These are phyloP conservation scores for Drosophila ercepeae DNA, from an alignment of 1,140 invertebrate species.

Conservation along the genomic window DNA sequence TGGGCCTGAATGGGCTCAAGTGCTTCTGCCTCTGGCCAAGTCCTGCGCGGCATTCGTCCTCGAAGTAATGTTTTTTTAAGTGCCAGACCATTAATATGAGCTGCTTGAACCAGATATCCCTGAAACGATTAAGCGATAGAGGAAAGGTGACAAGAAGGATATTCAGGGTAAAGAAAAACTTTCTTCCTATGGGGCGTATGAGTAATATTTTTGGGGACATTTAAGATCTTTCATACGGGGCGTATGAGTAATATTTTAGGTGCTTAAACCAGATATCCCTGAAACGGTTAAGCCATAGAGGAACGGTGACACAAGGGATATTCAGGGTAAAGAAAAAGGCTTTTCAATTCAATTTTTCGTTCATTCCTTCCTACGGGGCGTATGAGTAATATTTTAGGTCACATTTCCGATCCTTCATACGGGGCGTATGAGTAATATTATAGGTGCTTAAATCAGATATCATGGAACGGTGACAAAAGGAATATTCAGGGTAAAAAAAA, in stretches of 20 bases:
- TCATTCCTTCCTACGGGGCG: not conserved
- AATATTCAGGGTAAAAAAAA: not conserved
- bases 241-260: not conserved
- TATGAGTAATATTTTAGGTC: not conserved
- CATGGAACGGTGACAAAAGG: not conserved
- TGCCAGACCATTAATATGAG: slow-evolving; percentile 26
- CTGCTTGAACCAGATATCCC: slow-evolving; percentile 12
- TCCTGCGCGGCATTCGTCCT: slow-evolving; percentile 34
- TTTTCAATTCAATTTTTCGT: no score
- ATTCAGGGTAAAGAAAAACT: not conserved
- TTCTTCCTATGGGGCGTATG: not conserved
- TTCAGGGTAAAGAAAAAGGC: not conserved
- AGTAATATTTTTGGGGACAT: not conserved
- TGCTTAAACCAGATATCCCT: slow-evolving; percentile 13
- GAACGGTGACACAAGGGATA: slow-evolving; percentile 1
- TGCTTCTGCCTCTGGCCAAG: slow-evolving; percentile 24
- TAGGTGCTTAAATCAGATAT: slow-evolving; percentile 16
- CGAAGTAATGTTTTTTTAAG: slow-evolving; percentile 40
- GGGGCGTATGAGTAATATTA: not conserved
- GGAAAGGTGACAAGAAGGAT: slow-evolving; percentile 1
- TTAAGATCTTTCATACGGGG: no score
- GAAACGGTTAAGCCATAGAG: not conserved
- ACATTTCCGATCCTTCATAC: no score
- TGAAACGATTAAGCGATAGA: not conserved
- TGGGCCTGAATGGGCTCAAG: slow-evolving; percentile 31